Percentiles rank a stretch among this genome's conserved stretches.
Conservation (phyloP, 1,140 invertebrate genomes). For the Lasioglossum albipes region DNA sequence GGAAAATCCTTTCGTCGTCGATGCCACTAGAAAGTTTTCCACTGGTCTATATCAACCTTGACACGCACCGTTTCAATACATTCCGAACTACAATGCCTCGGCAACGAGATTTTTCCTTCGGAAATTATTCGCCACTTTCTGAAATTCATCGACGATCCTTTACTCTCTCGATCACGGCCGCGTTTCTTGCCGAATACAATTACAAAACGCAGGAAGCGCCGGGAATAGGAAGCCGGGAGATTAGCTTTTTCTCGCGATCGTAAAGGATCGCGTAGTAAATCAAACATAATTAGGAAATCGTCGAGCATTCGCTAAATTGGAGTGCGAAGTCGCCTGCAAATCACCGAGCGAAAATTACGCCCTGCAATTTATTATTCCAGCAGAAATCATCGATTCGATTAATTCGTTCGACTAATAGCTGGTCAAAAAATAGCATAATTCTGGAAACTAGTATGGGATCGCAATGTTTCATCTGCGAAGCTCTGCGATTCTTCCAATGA, state of each 20-base stretch:
- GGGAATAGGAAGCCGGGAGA: background rate
- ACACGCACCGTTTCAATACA: too few species aligned
- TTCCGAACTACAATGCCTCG: background rate
- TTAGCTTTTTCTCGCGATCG: background rate
- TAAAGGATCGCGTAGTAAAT: conserved; percentile 5
- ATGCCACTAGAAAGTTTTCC: background rate
- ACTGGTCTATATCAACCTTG: background rate
- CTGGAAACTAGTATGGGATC: background rate
- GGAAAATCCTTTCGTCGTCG: background rate
- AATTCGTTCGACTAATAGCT: background rate
- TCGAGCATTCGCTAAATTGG: conserved; percentile 14
- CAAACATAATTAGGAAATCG: conserved; percentile 28
- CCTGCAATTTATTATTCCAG: background rate
- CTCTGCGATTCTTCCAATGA: background rate
- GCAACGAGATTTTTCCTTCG: too few species aligned
- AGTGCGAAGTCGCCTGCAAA: background rate
- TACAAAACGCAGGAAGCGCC: too few species aligned
- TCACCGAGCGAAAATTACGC: background rate
- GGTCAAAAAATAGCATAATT: background rate
- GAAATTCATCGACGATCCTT: too few species aligned
- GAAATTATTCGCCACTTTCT: too few species aligned
- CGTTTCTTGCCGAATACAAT: too few species aligned
- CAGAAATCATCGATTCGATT: background rate
- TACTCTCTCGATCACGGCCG: too few species aligned
- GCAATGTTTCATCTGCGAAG: background rate